A percentile compares a stretch with the other conserved stretches of the same genome.
These are phyloP conservation scores for Azorinus chamasolen DNA, from an alignment of 2,888 invertebrate genomes.

Conservation along the genomic window DNA sequence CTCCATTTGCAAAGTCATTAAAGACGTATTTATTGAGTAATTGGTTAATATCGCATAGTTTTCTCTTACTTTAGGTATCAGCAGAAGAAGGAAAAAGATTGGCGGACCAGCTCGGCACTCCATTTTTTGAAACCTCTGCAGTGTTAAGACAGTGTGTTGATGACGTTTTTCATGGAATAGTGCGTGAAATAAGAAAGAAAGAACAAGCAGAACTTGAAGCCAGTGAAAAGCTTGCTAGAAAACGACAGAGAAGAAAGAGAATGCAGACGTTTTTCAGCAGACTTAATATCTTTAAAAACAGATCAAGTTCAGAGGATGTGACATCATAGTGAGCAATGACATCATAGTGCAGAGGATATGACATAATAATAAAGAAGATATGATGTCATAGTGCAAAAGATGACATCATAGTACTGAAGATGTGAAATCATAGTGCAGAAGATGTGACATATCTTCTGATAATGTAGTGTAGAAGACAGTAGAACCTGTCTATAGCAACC, in stretches of 20 bases:
- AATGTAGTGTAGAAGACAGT: no score
- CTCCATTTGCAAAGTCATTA: no score
- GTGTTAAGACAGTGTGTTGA: constrained; percentile 95
- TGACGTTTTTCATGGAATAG: constrained; percentile 96
- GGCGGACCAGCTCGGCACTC: constrained; percentile 94
- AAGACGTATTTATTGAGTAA: no score
- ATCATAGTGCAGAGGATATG: no score
- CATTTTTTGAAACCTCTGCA: constrained; percentile 96
- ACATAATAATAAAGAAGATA: no score
- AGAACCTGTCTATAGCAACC: no score
- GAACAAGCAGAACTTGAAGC: constrained; percentile 73
- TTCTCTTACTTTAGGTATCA: constrained; percentile 89
- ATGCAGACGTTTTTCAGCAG: constrained; percentile 69
- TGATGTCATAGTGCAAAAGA: no score
- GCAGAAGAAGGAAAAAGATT: constrained; percentile 94
- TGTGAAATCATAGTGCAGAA: no score
- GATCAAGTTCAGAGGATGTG: neutral
- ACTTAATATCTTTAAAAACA: constrained; percentile 65
- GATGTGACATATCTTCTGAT: no score
- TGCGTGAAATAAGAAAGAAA: constrained; percentile 91
- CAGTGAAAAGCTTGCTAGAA: constrained; percentile 68
- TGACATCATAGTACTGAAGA: no score
- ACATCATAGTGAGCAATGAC: no score
- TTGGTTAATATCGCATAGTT: no score
- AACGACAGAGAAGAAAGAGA: constrained; percentile 66